These are phyloP conservation scores for Drosophila mettleri DNA, from an alignment of 2,888 invertebrate genomes.

Conservation along the genomic window DNA sequence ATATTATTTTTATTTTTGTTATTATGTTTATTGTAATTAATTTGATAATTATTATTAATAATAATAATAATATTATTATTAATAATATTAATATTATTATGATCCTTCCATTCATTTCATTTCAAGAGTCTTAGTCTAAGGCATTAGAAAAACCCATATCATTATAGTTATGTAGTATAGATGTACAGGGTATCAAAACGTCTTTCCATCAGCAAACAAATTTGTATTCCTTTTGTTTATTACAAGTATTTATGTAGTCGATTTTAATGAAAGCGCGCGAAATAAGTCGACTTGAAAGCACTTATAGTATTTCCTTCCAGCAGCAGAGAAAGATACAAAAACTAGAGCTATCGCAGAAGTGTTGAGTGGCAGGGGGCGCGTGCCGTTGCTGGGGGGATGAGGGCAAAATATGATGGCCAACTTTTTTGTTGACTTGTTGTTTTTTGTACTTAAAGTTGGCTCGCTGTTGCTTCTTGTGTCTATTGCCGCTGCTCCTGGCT, in stretches of 20 bases:
- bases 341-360: conserved; percentile 25
- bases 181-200: neutral
- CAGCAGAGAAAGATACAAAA: conserved; percentile 27
- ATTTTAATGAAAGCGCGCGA: conserved; percentile 53
- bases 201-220: neutral
- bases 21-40: too few relatives aligned
- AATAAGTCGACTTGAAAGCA: conserved; percentile 59
- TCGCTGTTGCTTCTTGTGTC: conserved; percentile 26
- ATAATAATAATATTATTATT: too few relatives aligned
- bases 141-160: too few relatives aligned
- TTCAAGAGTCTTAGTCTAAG: too few relatives aligned
- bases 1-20: too few relatives aligned
- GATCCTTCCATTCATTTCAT: too few relatives aligned
- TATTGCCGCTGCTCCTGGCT: conserved; percentile 28
- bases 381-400: neutral
- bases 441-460: conserved; percentile 33
- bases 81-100: too few relatives aligned
- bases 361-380: neutral
- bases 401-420: conserved; percentile 59
- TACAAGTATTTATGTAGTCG: conserved; percentile 48
- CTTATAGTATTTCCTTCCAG: conserved; percentile 45
- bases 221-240: conserved; percentile 54
- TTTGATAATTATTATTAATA: too few relatives aligned
- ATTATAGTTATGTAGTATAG: too few relatives aligned
- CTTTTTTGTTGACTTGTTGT: conserved; percentile 55